phyloP scores from a whole-genome alignment of 2,797 vertebrate species.

The Lepus townsendii region DNA sequence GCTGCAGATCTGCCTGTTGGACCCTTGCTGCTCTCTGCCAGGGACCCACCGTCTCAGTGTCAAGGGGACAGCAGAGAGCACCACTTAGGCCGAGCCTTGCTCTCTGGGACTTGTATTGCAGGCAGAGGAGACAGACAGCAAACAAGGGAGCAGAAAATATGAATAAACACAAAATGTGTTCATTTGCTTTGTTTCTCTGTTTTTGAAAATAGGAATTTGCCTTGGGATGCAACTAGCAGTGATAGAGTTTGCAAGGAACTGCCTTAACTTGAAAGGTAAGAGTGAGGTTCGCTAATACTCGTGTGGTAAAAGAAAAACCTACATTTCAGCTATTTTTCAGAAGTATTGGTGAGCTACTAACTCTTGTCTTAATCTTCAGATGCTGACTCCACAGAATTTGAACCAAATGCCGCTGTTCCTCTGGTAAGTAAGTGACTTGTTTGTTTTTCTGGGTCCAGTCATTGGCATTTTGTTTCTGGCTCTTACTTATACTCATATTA shows the following conservation, averaged over 20 bases:
- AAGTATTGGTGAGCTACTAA: neutral
- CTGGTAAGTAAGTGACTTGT: constrained; percentile 90
- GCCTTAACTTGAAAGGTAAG: constrained; percentile 90
- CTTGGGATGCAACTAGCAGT: constrained; percentile 91
- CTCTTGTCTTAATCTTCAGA: constrained; percentile 85
- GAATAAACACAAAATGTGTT: neutral
- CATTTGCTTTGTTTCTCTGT: neutral
- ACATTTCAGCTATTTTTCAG: constrained; percentile 13
- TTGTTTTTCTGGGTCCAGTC: constrained; percentile 52
- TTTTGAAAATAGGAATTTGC: constrained; percentile 88
- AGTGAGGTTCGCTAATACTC: neutral
- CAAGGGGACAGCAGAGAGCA: neutral
- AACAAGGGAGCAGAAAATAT: neutral
- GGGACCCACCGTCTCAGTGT: neutral
- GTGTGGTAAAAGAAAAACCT: constrained; percentile 47
- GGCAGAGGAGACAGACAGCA: neutral
- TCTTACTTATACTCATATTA: constrained; percentile 8
- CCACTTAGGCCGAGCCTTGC: neutral
- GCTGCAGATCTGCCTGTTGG: constrained; percentile 24
- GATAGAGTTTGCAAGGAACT: constrained; percentile 91
- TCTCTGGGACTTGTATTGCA: neutral
- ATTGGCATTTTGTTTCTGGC: constrained; percentile 39
- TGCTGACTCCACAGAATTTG: constrained; percentile 92
- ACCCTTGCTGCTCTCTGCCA: neutral
- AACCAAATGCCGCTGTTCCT: constrained; percentile 86